Evolutionary conservation across 2,888 invertebrate genomes (phyloP).

Genomic region (Drosophila parthenogenetica): DNA sequence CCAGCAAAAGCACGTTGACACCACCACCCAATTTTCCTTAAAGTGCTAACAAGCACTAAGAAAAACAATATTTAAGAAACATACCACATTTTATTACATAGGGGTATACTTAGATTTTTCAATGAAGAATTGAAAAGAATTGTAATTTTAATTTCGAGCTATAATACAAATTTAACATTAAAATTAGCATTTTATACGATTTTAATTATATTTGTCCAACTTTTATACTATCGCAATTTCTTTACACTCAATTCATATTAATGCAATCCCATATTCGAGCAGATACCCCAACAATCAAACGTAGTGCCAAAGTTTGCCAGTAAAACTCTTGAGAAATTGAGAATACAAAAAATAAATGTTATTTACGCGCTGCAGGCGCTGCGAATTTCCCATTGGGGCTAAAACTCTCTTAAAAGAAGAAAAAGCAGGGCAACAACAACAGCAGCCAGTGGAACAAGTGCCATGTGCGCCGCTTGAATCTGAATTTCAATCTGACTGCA

Average conservation of each 20-base stretch:
- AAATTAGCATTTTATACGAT: no score
- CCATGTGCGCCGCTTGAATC: conserved; percentile 69
- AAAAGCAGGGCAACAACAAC: conserved; percentile 16
- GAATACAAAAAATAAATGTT: conserved; percentile 51
- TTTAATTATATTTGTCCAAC: no score
- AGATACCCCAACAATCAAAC: conserved; percentile 31
- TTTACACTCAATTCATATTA: conserved; percentile 20
- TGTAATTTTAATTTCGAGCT: no score
- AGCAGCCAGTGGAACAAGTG: conserved; percentile 60
- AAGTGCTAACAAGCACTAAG: no score
- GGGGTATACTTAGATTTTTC: no score
- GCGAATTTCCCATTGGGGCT: conserved; percentile 70
- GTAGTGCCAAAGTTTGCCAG: conserved; percentile 37
- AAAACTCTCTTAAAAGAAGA: conserved; percentile 50
- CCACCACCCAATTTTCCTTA: conserved; percentile 5
- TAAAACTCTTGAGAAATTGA: conserved; percentile 42
- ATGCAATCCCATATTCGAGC: background rate
- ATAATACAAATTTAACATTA: no score
- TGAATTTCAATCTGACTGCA: conserved; percentile 45
- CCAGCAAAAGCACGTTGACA: conserved; percentile 41
- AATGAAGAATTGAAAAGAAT: no score
- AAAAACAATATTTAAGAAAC: no score
- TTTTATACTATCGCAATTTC: conserved; percentile 1
- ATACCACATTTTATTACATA: no score
- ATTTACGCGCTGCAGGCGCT: conserved; percentile 69